Evolutionary conservation across 2,888 invertebrate species (phyloP), one percentile per base, ranked within the genome.

Genomic region (Leptopterna dolabrata): DNA sequence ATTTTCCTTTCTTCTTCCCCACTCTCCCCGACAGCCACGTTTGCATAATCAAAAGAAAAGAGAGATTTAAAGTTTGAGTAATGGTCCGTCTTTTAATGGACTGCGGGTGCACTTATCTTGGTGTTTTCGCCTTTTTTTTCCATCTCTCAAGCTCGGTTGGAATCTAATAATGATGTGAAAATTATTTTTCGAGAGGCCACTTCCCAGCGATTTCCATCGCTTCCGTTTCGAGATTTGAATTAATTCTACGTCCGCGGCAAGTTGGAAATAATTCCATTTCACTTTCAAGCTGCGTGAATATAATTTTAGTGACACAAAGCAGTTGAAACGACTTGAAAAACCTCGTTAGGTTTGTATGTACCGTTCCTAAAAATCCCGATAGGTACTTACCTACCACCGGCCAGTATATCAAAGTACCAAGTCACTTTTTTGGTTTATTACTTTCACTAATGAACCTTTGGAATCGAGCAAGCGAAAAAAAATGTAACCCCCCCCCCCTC

Each of bases 91-190:
- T 63, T 63, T 51, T 27, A 63, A 63, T 19, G 63, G 63, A 63
- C 19, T 63, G 63, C 6, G 63, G 63, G 24, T 7, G 63, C 63
- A 63, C 63, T 63, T 63, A 63, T 63, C 63, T 63, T 27, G 7
- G 24, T 63, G 63, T 63, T 63, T 63, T 63, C 51, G 24, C 63
- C 13, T 24, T 63, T 63, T 63, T 63, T 63, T 36, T 7, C n/a
- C 63, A 63, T 63, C 19, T 63, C 63, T 63, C 63, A 63, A 63
- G 63, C 63, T 63, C 63, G 63, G 63, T 63, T 63, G 63, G 27
- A 63, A 24, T 63, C 63, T 24, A 63, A 63, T 63, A 63, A 63
- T 63, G 63, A 63, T 63, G 63, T 24, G 63, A 24, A 63, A 63
- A 63, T 63, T 63, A 63, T 63, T 63, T 63, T 63, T 24, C 24